phyloP scores from a whole-genome alignment of 2,797 vertebrate genomes.

The Acanthornis magna region DNA sequence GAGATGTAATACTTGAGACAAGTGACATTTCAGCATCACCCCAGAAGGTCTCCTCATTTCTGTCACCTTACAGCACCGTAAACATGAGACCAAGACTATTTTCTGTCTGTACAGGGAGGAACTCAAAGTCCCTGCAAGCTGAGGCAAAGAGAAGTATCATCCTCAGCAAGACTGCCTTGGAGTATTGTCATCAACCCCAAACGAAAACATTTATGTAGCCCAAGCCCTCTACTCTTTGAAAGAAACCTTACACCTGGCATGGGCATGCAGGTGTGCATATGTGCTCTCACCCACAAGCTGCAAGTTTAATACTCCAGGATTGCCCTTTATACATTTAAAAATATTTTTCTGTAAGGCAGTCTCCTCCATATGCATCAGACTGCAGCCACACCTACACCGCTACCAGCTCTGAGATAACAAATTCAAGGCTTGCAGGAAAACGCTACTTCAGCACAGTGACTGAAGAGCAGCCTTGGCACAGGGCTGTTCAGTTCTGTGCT shows the following conservation, averaged over 20 bases:
- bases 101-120: neutral
- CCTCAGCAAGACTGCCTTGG: neutral
- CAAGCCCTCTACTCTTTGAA: neutral
- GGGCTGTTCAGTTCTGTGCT: neutral
- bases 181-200: neutral
- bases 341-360: neutral
- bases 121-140: neutral
- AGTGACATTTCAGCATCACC: neutral
- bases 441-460: neutral
- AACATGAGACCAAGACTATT: neutral
- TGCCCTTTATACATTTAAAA: neutral
- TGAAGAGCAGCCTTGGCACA: neutral
- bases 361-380: neutral
- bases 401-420: neutral
- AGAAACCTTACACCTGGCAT: neutral
- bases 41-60: neutral
- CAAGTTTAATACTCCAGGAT: neutral
- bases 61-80: neutral
- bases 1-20: neutral
- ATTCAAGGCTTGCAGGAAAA: neutral
- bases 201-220: neutral
- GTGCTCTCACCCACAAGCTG: neutral
- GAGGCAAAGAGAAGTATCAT: neutral
- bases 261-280: rapidly evolving
- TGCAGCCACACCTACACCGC: neutral